These are phyloP conservation scores for Paedocypris sp. DNA, from an alignment of 2,113 vertebrate species.

Conservation along the genomic window DNA sequence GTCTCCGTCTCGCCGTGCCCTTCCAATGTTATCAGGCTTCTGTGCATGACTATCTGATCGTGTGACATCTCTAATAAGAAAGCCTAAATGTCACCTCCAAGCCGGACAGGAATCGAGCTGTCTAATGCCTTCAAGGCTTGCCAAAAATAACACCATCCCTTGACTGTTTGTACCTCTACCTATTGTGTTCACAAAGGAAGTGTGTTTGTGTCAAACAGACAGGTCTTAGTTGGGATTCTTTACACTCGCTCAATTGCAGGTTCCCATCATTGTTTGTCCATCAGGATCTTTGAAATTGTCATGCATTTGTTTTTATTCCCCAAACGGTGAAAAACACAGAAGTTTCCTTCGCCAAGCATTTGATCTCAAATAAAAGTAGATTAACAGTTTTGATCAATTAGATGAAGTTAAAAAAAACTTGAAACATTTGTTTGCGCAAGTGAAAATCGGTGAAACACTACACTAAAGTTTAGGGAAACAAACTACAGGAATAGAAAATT, in stretches of 20 bases:
- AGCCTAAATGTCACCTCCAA: constrained; percentile 46
- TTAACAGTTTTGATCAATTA: too few relatives aligned
- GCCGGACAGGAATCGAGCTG: constrained; percentile 47
- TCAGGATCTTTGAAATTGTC: constrained; percentile 5
- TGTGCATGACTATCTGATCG: constrained; percentile 5
- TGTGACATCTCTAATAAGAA: constrained; percentile 54
- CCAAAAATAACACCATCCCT: constrained; percentile 54
- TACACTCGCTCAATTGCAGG: background rate
- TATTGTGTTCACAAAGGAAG: constrained; percentile 59
- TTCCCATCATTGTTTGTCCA: constrained; percentile 15
- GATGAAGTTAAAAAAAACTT: too few relatives aligned
- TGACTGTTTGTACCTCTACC: constrained; percentile 54
- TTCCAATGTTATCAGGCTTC: constrained; percentile 1
- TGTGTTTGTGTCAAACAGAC: constrained; percentile 37
- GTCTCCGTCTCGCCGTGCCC: background rate
- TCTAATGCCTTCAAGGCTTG: constrained; percentile 43
- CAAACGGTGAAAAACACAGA: background rate
- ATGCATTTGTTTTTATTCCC: background rate
- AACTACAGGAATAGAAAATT: too few relatives aligned
- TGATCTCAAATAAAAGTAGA: too few relatives aligned
- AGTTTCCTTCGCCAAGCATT: background rate
- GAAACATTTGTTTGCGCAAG: too few relatives aligned
- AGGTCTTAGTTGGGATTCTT: constrained; percentile 42
- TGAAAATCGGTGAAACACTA: too few relatives aligned
- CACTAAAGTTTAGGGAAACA: too few relatives aligned